Percentiles rank a stretch among this genome's conserved stretches.
Evolutionary conservation across 2,797 vertebrate species (phyloP).

Genomic region (Tauraco hartlaubi): DNA sequence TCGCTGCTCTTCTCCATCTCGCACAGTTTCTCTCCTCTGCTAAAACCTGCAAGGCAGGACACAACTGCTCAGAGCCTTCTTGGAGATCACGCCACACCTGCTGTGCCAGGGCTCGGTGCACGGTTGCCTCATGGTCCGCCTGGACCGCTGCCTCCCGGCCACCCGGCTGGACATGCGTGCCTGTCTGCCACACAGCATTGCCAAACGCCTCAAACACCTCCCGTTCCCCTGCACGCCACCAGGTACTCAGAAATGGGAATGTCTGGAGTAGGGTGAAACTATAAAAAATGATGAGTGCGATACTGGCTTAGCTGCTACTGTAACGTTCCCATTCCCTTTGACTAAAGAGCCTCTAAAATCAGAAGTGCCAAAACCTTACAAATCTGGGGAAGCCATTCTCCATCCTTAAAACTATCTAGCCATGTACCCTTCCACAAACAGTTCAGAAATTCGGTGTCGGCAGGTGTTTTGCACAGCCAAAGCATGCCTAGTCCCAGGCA

Average conservation of each 20-base stretch:
- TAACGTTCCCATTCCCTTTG: background rate
- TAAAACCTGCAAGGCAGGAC: background rate
- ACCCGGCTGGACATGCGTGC: accelerated
- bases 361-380: background rate
- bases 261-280: background rate
- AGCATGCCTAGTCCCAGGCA: background rate
- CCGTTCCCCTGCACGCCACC: accelerated
- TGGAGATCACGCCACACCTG: background rate
- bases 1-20: background rate
- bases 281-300: background rate
- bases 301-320: background rate
- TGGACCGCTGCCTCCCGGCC: accelerated
- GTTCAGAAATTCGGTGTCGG: background rate
- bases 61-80: background rate
- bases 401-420: background rate
- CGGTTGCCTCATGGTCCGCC: background rate
- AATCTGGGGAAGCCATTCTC: background rate
- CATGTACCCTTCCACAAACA: background rate
- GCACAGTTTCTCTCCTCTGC: accelerated
- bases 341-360: background rate
- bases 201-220: accelerated
- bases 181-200: accelerated
- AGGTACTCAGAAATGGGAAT: background rate
- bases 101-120: accelerated
- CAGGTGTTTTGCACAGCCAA: background rate